These are phyloP conservation scores for Dasyornis broadbenti DNA, from an alignment of 2,113 vertebrate species.

Conservation along the genomic window DNA sequence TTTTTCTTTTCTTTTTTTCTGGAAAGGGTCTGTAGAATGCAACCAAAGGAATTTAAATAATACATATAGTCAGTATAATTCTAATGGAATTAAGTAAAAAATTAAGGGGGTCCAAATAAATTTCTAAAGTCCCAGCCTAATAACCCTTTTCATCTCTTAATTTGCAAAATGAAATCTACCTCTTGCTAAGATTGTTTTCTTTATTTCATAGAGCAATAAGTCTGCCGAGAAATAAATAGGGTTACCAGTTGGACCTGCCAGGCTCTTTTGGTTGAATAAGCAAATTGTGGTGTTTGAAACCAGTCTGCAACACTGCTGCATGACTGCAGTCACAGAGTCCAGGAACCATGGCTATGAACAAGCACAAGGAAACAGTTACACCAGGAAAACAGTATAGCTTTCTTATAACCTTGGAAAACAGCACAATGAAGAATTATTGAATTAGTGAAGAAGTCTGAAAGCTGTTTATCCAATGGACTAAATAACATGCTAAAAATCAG, in stretches of 20 bases:
- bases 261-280: not conserved
- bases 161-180: not conserved
- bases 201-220: not conserved
- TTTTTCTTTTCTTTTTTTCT: not conserved
- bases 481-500: not conserved
- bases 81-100: not conserved
- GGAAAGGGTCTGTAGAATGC: not conserved
- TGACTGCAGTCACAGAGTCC: not conserved
- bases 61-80: not conserved
- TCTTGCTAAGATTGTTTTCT: fast-evolving
- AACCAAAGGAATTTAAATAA: not conserved
- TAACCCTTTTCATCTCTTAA: not conserved
- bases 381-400: not conserved
- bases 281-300: not conserved
- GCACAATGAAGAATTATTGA: not conserved
- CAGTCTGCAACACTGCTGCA: not conserved
- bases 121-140: not conserved
- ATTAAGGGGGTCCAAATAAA: not conserved
- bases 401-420: not conserved
- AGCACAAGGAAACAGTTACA: not conserved
- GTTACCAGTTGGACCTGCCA: not conserved
- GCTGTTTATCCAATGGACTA: not conserved
- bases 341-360: not conserved
- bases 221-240: not conserved
- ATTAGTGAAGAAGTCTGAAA: not conserved